Evolutionary conservation across 2,888 invertebrate genomes (phyloP).

Genomic region (Melieria omissa): DNA sequence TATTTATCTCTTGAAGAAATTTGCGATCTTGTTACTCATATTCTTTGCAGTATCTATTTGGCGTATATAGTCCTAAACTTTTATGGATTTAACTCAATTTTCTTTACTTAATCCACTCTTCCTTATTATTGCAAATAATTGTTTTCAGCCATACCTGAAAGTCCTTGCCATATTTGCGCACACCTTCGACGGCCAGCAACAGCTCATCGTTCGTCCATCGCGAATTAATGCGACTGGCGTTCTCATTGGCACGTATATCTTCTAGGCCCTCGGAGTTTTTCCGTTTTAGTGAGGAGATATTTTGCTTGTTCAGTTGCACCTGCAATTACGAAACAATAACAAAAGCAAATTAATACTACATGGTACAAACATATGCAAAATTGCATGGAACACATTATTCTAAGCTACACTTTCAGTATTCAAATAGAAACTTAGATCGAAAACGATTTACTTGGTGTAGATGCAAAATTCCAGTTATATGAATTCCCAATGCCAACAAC

Average conservation of each 20-base stretch:
- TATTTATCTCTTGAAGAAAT: no score
- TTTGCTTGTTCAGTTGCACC: constrained; percentile 96
- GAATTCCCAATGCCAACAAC: no score
- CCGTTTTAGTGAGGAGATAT: constrained; percentile 85
- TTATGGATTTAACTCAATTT: no score
- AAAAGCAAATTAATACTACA: neutral
- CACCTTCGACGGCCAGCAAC: constrained; percentile 89
- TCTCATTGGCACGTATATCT: constrained; percentile 73
- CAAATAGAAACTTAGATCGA: no score
- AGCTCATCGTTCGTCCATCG: constrained; percentile 95
- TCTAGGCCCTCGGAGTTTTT: constrained; percentile 71
- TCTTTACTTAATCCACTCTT: no score
- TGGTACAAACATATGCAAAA: no score
- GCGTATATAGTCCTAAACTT: no score
- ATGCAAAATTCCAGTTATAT: no score
- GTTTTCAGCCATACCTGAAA: constrained; percentile 72
- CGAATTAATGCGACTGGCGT: constrained; percentile 79
- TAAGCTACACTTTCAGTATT: no score
- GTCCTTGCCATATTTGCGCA: constrained; percentile 84
- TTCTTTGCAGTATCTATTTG: neutral
- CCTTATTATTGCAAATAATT: no score
- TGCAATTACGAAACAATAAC: constrained; percentile 64
- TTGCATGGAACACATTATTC: no score
- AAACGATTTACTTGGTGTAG: no score
- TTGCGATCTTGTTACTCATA: neutral